A percentile compares a stretch with the other conserved stretches of the same genome.
Evolutionary conservation across 2,113 vertebrate species (phyloP).

Genomic region (Tenebrosternarchus preto): DNA sequence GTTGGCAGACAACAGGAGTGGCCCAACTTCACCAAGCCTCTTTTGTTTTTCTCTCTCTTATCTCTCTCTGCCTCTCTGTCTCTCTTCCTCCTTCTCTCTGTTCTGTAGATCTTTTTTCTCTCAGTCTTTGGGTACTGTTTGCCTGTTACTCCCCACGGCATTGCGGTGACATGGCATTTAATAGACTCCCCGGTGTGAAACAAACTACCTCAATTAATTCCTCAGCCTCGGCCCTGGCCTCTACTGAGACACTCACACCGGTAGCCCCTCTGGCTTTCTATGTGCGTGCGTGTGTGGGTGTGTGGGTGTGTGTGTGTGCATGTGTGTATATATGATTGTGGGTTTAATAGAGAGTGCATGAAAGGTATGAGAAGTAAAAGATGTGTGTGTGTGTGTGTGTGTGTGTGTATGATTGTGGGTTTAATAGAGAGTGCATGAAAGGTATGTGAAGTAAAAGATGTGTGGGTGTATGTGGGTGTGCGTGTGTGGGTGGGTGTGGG

Average conservation of each 20-base stretch:
- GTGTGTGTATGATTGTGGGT: conserved; percentile 14
- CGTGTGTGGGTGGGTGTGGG: background rate
- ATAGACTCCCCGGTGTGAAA: conserved; percentile 78
- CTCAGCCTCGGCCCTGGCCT: conserved; percentile 71
- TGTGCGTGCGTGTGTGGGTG: conserved; percentile 44
- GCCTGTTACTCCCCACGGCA: conserved; percentile 71
- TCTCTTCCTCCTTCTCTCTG: conserved; percentile 23
- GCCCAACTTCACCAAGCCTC: conserved; percentile 35
- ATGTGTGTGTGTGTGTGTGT: conserved; percentile 30
- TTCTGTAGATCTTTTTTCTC: conserved; percentile 43
- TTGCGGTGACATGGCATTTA: conserved; percentile 78
- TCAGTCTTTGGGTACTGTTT: conserved; percentile 61
- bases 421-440: background rate
- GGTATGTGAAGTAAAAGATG: too few species aligned
- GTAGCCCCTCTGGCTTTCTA: conserved; percentile 56
- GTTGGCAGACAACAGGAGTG: conserved; percentile 48
- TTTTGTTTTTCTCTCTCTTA: conserved; percentile 29
- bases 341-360: conserved; percentile 3
- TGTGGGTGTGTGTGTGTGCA: conserved; percentile 31
- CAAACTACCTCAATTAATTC: conserved; percentile 81
- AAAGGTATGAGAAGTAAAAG: background rate
- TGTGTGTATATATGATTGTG: background rate
- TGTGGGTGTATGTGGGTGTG: too few species aligned
- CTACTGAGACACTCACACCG: conserved; percentile 63
- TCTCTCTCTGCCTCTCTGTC: conserved; percentile 3